Evolutionary conservation across 2,113 vertebrate species (phyloP), one percentile per base, ranked within the genome.

Genomic region (Hippoglossus stenolepis): DNA sequence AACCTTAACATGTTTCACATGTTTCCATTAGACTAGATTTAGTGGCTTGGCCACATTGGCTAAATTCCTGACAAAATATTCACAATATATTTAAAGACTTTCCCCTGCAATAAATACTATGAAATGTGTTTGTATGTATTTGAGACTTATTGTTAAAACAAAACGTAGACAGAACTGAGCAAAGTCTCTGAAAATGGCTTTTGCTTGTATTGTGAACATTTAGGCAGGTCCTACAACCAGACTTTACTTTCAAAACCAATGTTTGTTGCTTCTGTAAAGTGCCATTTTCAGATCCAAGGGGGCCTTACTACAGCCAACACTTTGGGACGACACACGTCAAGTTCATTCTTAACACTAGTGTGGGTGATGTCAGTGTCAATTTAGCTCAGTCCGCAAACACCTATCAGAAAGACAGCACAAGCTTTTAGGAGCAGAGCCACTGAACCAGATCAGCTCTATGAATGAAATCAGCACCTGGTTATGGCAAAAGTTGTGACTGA

Each of bases 51-150:
- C 75, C 75, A 80, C 73, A n/a, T 14, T 73, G 24, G 18, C 51
- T 49, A 60, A 74, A 75, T 28, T 59, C 38, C 68, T 63, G 61
- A 77, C 64, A 64, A 66, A 73, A 65, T 60, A 70, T 65, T 71
- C 69, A 77, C 69, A 70, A 63, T 26, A 65, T 12, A 28, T 17
- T 17, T 21, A 43, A 49, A 65, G 26, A 81, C 18, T 21, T 66
- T 43, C 62, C 65, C 53, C 64, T 76, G 53, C n/a, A 61, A 72
- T 61, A 83, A 82, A 75, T 73, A 80, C 56, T 58, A 35, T 69
- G 14, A 74, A 43, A 68, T 64, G 47, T 23, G 31, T 68, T 64
- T 75, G 15, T 45, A 68, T 57, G 51, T 68, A 49, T 60, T 66
- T 31, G 31, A 31, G 31, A 31, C 31, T 57, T 49, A 43, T 28